A percentile compares a stretch with the other conserved stretches of the same genome.
These are phyloP conservation scores for Spodoptera littoralis DNA, from an alignment of 2,888 invertebrate genomes.

Conservation along the genomic window DNA sequence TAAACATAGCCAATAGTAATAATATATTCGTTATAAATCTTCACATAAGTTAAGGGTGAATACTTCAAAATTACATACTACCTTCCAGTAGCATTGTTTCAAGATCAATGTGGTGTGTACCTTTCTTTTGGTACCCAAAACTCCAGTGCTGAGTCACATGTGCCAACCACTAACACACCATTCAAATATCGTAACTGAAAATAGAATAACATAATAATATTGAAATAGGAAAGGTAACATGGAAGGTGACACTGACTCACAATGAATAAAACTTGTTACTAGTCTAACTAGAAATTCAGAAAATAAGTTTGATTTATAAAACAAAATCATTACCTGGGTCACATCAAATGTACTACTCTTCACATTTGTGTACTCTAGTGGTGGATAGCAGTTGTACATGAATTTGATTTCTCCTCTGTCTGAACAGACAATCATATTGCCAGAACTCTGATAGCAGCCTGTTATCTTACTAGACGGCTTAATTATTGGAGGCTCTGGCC, in stretches of 20 bases:
- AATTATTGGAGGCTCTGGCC: conserved; percentile 76
- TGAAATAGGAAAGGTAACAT: neutral
- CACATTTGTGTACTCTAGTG: conserved; percentile 75
- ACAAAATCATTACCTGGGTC: conserved; percentile 75
- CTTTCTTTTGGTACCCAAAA: conserved; percentile 83
- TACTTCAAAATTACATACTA: conserved; percentile 12
- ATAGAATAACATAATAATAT: conserved; percentile 21
- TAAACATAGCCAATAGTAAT: conserved; percentile 8
- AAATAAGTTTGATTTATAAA: neutral
- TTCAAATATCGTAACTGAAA: conserved; percentile 85
- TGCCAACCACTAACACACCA: conserved; percentile 82
- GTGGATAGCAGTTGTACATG: conserved; percentile 82
- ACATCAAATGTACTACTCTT: conserved; percentile 78
- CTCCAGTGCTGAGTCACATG: conserved; percentile 85
- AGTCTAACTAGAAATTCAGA: neutral
- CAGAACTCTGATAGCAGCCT: conserved; percentile 78
- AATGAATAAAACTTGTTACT: too few species aligned
- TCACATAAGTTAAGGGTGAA: conserved; percentile 6
- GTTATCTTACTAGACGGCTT: conserved; percentile 80
- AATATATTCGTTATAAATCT: conserved; percentile 23
- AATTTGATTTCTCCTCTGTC: conserved; percentile 84
- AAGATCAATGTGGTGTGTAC: conserved; percentile 47
- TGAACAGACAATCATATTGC: conserved; percentile 81
- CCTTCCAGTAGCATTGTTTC: conserved; percentile 16
- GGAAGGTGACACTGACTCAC: neutral